Evolutionary conservation across 2,888 invertebrate species (phyloP).

Genomic region (Netelia fuscicornis): DNA sequence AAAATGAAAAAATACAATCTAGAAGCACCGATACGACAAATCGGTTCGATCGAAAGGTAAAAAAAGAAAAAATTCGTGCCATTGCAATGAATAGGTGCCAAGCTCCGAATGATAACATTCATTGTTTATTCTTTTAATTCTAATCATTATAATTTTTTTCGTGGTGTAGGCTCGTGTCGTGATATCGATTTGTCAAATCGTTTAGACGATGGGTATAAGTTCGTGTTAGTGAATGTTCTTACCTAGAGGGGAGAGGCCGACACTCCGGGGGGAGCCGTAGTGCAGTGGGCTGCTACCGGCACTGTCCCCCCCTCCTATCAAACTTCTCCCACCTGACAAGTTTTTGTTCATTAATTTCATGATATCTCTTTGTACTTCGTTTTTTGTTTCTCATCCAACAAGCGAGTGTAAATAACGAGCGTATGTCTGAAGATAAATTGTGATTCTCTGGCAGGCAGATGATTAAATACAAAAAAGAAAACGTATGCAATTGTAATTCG

Average conservation of each 20-base stretch:
- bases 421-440: slow-evolving; percentile 32
- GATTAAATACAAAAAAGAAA: slow-evolving; percentile 20
- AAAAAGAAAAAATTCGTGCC: slow-evolving; percentile 50
- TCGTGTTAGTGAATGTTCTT: slow-evolving; percentile 77
- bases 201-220: slow-evolving; percentile 36
- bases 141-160: slow-evolving; percentile 5
- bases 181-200: slow-evolving; percentile 41
- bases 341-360: slow-evolving; percentile 76
- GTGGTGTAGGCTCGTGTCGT: slow-evolving; percentile 55
- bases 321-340: slow-evolving; percentile 83
- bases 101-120: slow-evolving; percentile 2
- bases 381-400: slow-evolving; percentile 12
- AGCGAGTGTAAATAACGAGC: slow-evolving; percentile 54
- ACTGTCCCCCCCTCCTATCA: slow-evolving; percentile 85
- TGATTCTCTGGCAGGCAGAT: slow-evolving; percentile 59
- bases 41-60: not conserved
- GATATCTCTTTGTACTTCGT: slow-evolving; percentile 45
- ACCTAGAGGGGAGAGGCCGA: slow-evolving; percentile 87
- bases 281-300: slow-evolving; percentile 86
- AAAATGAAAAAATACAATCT: slow-evolving; percentile 7
- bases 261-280: slow-evolving; percentile 86
- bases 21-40: slow-evolving; percentile 21
- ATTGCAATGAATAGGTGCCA: slow-evolving; percentile 41
- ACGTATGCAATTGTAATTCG: slow-evolving; percentile 42
- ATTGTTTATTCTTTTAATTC: not conserved